These are phyloP conservation scores for Parauchenoglanis punctatus DNA, from an alignment of 2,797 vertebrate genomes.

Conservation along the genomic window DNA sequence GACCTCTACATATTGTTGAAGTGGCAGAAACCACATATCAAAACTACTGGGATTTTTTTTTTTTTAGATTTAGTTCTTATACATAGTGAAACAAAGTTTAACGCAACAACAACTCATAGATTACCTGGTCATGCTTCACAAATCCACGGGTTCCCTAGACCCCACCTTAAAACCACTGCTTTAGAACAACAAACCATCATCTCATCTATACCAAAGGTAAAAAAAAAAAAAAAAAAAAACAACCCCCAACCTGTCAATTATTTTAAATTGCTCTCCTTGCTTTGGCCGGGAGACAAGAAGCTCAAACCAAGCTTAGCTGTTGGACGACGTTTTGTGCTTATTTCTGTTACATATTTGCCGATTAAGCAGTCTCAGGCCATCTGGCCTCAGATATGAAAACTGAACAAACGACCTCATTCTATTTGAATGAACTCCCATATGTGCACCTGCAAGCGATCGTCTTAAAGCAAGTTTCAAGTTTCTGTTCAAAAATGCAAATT, in stretches of 20 bases:
- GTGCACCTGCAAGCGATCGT: slow-evolving; percentile 68
- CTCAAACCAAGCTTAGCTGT: background rate
- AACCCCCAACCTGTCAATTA: background rate
- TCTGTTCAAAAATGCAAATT: slow-evolving; percentile 54
- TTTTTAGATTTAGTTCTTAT: background rate
- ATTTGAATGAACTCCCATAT: slow-evolving; percentile 75
- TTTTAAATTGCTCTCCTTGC: background rate
- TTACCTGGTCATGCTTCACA: background rate
- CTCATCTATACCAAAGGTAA: background rate
- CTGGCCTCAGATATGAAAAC: slow-evolving; percentile 6
- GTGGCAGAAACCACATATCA: background rate
- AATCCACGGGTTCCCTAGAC: background rate
- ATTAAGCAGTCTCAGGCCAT: background rate
- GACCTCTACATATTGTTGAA: too few species aligned
- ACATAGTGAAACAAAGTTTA: background rate
- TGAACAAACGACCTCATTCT: background rate
- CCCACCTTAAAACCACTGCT: background rate
- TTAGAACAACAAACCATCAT: background rate
- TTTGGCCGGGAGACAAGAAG: background rate
- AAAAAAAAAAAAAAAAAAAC: background rate
- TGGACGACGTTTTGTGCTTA: background rate
- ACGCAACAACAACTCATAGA: background rate
- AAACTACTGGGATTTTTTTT: background rate
- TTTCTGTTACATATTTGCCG: background rate
- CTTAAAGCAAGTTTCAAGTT: slow-evolving; percentile 37